Percentiles rank a stretch among this genome's conserved stretches.
Evolutionary conservation across 2,888 invertebrate genomes (phyloP).

Genomic region (Amorpha juglandis): DNA sequence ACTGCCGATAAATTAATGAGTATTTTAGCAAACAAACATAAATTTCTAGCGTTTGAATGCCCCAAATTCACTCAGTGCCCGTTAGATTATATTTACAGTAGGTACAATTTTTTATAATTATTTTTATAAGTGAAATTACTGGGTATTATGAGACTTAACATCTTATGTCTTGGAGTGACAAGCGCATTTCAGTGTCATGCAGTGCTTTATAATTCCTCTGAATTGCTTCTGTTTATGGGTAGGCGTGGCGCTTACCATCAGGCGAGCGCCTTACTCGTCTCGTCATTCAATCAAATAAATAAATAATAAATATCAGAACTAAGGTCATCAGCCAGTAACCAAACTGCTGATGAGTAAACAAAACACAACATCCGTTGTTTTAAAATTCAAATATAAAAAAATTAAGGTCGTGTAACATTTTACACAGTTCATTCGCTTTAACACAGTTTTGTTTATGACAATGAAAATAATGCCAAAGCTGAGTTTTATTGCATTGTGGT

Average conservation of each 20-base stretch:
- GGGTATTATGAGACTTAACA: too few relatives aligned
- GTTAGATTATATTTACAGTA: not conserved
- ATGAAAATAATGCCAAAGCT: constrained; percentile 2
- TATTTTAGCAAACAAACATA: too few relatives aligned
- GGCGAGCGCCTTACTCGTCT: too few relatives aligned
- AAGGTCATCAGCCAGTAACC: not conserved
- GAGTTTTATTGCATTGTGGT: not conserved
- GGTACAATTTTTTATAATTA: too few relatives aligned
- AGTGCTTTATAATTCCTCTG: too few relatives aligned
- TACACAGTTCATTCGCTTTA: constrained; percentile 1
- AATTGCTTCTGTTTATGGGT: too few relatives aligned
- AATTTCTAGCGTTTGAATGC: not conserved
- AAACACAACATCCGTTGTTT: not conserved
- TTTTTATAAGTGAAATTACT: too few relatives aligned
- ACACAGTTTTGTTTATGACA: constrained; percentile 10
- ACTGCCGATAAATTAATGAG: too few relatives aligned
- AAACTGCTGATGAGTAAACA: not conserved
- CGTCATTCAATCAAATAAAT: too few relatives aligned
- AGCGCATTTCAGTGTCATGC: too few relatives aligned
- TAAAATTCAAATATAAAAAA: not conserved
- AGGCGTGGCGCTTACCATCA: too few relatives aligned
- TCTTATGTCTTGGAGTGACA: too few relatives aligned
- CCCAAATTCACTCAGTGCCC: not conserved
- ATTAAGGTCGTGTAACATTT: constrained; percentile 12
- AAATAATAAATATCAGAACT: not conserved